These are phyloP conservation scores for Caenorhabditis uteleia DNA, from an alignment of 2,888 invertebrate genomes.

Conservation along the genomic window DNA sequence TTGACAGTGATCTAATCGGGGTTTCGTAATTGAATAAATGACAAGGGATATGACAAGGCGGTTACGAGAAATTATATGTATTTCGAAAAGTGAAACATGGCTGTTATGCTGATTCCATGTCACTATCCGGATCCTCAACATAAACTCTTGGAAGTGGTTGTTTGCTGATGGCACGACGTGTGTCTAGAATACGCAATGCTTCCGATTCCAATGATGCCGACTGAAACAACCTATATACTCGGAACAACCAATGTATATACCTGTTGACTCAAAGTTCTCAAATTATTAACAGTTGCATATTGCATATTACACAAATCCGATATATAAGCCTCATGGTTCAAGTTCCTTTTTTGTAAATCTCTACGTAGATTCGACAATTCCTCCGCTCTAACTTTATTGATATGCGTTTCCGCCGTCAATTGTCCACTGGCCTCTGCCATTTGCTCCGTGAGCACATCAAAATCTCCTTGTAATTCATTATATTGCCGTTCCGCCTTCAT, in stretches of 20 bases:
- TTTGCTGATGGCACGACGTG: constrained; percentile 34
- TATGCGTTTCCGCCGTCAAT: constrained; percentile 83
- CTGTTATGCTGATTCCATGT: constrained; percentile 20
- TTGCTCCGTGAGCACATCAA: constrained; percentile 94
- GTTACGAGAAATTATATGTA: too few relatives aligned
- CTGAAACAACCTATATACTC: constrained; percentile 11
- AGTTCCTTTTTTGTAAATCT: constrained; percentile 95
- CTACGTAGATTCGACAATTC: constrained; percentile 90
- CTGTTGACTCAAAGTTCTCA: constrained; percentile 52
- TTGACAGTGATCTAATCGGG: too few relatives aligned
- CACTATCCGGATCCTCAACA: constrained; percentile 38
- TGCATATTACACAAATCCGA: constrained; percentile 82
- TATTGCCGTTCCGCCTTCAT: constrained; percentile 72
- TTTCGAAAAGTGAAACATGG: constrained; percentile 1
- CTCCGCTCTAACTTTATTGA: constrained; percentile 59
- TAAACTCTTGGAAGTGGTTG: constrained; percentile 41
- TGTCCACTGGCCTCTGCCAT: constrained; percentile 99
- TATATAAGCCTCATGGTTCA: constrained; percentile 95
- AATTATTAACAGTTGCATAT: constrained; percentile 60
- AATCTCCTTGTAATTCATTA: constrained; percentile 92
- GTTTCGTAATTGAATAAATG: too few relatives aligned
- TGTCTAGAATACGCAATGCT: constrained; percentile 44
- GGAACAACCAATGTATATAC: constrained; percentile 8
- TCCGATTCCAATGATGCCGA: constrained; percentile 44
- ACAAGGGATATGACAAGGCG: too few relatives aligned